Evolutionary conservation across 2,888 invertebrate species (phyloP), one percentile per base, ranked within the genome.

Genomic region (Cartodere bifasciata): DNA sequence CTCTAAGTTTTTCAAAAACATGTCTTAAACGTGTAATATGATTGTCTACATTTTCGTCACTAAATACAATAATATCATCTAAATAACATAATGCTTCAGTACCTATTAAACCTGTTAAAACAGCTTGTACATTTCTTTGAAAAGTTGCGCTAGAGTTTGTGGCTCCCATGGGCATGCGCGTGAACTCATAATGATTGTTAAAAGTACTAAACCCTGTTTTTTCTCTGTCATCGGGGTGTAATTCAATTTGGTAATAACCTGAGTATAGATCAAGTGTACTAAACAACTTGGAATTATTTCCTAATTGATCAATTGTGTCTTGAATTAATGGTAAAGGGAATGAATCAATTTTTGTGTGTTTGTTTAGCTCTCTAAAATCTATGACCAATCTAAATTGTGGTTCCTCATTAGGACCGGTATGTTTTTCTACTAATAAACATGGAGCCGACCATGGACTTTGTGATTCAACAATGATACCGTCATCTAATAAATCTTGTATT

Each of bases 281-380:
- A 11, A 40, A 40, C 29, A 26, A 40, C n/a, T n/a, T n/a, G 29
- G 33, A 25, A 9, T 30, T 27, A 15, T 38, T 23, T 28, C 14
- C 14, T 28, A 30, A 31, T 16, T 36, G 35, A 10, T 21, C 33
- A 13, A 40, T 21, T 14, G 35, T 28, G 13, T 40, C 38, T 10
- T 39, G 34, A 15, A 36, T 34, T 9, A 23, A 10, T n/a, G 39
- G 39, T 25, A 42, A 38, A 3, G 39, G 42, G 36, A 42, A 36
- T 1, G 28, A 29, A 30, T 42, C 35, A 4, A 38, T 28, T 4
- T 33, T 23, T 12, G 38, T 21, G 5, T 35, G 17, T 37, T 38
- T 32, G 21, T 40, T 40, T 24, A 36, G 26, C 11, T 31, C 38
- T 11, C 31, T 13, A 23, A n/a, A n/a, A n/a, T n/a, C n/a, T n/a